Evolutionary conservation across 1,140 invertebrate genomes (phyloP), one percentile per base, ranked within the genome.

Genomic region (Coptotermes formosanus): DNA sequence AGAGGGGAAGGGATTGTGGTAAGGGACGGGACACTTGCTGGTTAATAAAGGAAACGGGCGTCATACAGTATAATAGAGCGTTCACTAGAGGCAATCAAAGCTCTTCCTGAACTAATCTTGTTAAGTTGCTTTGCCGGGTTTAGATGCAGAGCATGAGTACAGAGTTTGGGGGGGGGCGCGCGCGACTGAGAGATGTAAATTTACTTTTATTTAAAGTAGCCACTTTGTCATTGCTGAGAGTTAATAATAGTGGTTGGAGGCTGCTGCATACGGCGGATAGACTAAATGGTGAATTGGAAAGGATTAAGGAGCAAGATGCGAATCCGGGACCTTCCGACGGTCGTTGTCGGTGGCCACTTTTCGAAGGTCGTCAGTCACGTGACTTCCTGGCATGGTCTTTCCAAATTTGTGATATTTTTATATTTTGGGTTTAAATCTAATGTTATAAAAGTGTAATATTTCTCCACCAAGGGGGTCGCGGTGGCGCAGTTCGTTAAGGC

Each of bases 121-220:
- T 75, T 75, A 75, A 75, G 8, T 75, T 75, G 64, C 64, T 75
- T n/a, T 75, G 64, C 64, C n/a, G 25, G n/a, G 25, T 30, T 75
- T 30, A 75, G 64, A 75, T 6, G 64, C 9, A 30, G 19, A 64
- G 59, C 8, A 8, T 16, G 59, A 64, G 48, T 23, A n/a, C 21
- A 64, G 21, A 16, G 25, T 59, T 25, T 25, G n/a, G 64, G n/a
- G n/a, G 14, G 25, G n/a, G n/a, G n/a, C 3, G 64, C n/a, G 21
- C 2, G 55, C 2, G 55, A 23, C 1, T 14, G 55, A 59, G 55
- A 23, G 55, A 23, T 19, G 21, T 14, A 75, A 75, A 30, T 75
- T 75, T 75, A 75, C n/a, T 75, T 75, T 75, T 75, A 75, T 75
- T 64, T 64, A 64, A 64, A 64, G 64, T 75, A 30, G 25, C n/a